Base-by-base conservation (phyloP, 30 jellyfish, hydroid and myxozoan genomes). In the Aurelia coerulea region DNA sequence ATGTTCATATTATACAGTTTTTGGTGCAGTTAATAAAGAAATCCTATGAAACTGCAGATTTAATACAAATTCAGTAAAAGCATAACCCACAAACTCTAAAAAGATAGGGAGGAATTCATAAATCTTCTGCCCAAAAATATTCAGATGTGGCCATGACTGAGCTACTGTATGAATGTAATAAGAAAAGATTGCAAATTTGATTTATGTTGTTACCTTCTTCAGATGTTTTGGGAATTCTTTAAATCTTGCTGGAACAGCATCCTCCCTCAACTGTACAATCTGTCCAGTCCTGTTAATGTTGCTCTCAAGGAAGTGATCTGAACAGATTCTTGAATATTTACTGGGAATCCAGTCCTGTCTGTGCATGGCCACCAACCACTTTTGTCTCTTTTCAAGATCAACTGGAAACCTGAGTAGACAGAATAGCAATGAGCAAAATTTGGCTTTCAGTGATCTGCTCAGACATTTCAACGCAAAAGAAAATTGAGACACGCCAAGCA, bases 241-340 rank as follows among this genome's bases (percentile, higher is more conserved):
- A 79, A 83, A 83, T 31, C 92, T 29, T n/a, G 88, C 4, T 23
- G 92, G 92, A 16, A 59, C 67, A 68, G 87, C 87, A 56, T 70
- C 87, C 15, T 17, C 73, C 34, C 66, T 59, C 66, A 68, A 19
- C 51, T 54, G 52, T 2, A 72, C 86, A 51, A 2, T 52, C 54
- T 83, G 65, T 70, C 83, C 66, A 18, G 88, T 56, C 39, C 79
- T 34, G 67, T 78, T 46, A 14, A 78, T 37, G 63, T 13, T 10
- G 32, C 14, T 23, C 67, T 80, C 90, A 18, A 14, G 34, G 59
- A 80, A 80, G 68, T 80, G 90, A 29, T 80, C 90, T 15, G 83
- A 80, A 60, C 90, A 80, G 50, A 80, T 65, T 49, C 73, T 12
- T 42, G 90, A 80, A 35, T 80, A 52, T 14, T 65, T 42, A 19